These are phyloP conservation scores for Syrrhaptes paradoxus DNA, from an alignment of 2,113 vertebrate species.

Conservation along the genomic window DNA sequence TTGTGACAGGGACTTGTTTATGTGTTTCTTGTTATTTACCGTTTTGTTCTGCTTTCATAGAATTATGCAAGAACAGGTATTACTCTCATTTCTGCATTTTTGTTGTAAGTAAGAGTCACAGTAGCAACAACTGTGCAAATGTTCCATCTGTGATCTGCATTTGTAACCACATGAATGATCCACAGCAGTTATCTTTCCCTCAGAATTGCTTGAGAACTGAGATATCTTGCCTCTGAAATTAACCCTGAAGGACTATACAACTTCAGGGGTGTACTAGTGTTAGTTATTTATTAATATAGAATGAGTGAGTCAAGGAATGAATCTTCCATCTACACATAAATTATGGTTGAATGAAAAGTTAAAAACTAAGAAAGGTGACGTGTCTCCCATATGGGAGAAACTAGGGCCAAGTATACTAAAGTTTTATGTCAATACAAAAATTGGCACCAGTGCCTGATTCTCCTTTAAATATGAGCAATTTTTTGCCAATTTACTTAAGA, in stretches of 20 bases:
- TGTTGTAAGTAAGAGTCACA: slow-evolving; percentile 47
- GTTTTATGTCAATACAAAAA: slow-evolving; percentile 66
- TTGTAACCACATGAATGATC: slow-evolving; percentile 50
- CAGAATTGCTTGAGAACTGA: slow-evolving; percentile 32
- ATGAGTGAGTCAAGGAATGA: slow-evolving; percentile 12
- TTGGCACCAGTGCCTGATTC: slow-evolving; percentile 16
- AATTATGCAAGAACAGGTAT: background rate
- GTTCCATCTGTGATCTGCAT: slow-evolving; percentile 35
- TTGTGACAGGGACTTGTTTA: background rate
- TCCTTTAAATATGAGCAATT: slow-evolving; percentile 57
- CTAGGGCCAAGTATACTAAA: slow-evolving; percentile 25
- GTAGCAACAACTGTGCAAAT: slow-evolving; percentile 38
- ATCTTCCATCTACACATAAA: slow-evolving; percentile 62
- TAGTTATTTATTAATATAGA: slow-evolving; percentile 50
- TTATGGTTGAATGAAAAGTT: slow-evolving; percentile 60
- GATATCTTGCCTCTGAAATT: slow-evolving; percentile 51
- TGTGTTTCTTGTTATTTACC: background rate
- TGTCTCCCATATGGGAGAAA: slow-evolving; percentile 40
- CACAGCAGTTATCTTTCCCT: slow-evolving; percentile 18
- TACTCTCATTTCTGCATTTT: slow-evolving; percentile 21
- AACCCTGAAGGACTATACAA: slow-evolving; percentile 41
- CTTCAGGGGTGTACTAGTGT: background rate
- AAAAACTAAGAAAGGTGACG: slow-evolving; percentile 44
- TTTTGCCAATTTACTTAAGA: slow-evolving; percentile 58
- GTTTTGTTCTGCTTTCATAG: background rate